Base-by-base conservation (phyloP, 2,113 vertebrate species). In the Hippocampus guttulatus region DNA sequence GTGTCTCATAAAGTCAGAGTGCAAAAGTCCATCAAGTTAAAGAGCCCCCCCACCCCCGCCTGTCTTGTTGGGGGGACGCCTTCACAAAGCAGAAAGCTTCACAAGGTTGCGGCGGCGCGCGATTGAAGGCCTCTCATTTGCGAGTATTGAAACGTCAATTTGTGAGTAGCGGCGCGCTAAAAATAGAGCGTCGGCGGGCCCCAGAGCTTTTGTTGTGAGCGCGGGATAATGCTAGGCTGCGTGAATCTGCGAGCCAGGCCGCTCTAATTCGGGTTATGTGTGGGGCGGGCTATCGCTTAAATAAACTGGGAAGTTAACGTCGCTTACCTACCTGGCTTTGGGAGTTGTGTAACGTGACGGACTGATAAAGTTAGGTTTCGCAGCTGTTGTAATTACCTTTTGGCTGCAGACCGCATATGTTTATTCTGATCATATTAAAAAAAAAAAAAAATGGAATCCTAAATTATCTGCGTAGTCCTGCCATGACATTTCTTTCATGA, bases 121-220 rank as follows among this genome's bases (percentile, higher is more conserved):
- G 74, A 80, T 78, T 78, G 74, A 83, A 80, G 72, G 68, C 81
- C 84, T 84, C 79, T 88, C 82, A 89, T 88, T 84, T 87, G 74
- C 65, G 60, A 72, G 73, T 78, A 80, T 83, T 86, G 83, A 90
- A 88, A 87, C 87, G 87, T 85, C 81, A 86, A 79, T 84, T 85
- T 83, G 78, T 81, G 83, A 87, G 78, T 77, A 74, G 80, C 80
- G 78, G 33, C 64, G 0, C n/a, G 66, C 75, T 82, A 87, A 79
- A 88, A 84, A 86, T 88, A 88, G 85, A 69, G 10, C 54, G 20
- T 38, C 0, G 41, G 74, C 76, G 68, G 33, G 73, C 80, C 75
- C 73, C 45, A 66, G 69, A 79, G 76, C 85, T 68, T 85, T 85
- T 89, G 85, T 89, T 86, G 81, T 76, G 74, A 74, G 70, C 61